Evolutionary conservation across 1,140 invertebrate genomes (phyloP), one percentile per base, ranked within the genome.

Genomic region (Micrasema longulum): DNA sequence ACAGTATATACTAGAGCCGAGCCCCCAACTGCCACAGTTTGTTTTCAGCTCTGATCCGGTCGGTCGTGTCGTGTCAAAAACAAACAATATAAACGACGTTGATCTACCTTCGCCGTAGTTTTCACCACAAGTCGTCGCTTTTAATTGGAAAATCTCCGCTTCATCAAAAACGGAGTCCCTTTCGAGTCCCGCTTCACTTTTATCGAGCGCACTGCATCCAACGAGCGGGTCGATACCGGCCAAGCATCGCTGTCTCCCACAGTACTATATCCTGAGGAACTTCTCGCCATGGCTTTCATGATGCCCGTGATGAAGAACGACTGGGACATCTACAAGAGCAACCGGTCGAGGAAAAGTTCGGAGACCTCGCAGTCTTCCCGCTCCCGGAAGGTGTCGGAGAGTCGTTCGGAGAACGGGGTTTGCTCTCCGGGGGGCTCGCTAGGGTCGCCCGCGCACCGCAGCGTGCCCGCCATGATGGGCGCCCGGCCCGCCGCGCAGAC

Each of bases 221-320:
- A 31, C 14, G 7, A 26, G n/a, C 35, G 38, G 60, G 31, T 63
- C 64, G 47, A 71, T 55, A 65, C 67, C 45, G n/a, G 38, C 64
- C 35, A 52, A 38, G 31, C 64, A 64, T 47, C 64, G 47, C 45
- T 50, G 47, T n/a, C 66, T 48, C 16, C 52, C 66, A 6, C 43
- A 57, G 14, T 36, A 43, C 50, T 48, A 36, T 31, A 64, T 64
- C 43, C 41, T 45, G 26, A 53, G 65, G 41, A 68, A 68, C 35
- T 55, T 64, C 35, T 63, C 78, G 81, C 87, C 81, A 95, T 95
- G 94, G 94, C 94, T 86, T 95, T 95, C 84, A 95, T 95, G 93
- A 95, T 95, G 92, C 94, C 93, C 41, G 93, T 96, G 73, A 90
- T 96, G 81, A 95, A 95, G 87, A 95, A 95, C 84, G 93, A 95